These are phyloP conservation scores for Pecten maximus DNA, from an alignment of 2,888 invertebrate species.

Conservation along the genomic window DNA sequence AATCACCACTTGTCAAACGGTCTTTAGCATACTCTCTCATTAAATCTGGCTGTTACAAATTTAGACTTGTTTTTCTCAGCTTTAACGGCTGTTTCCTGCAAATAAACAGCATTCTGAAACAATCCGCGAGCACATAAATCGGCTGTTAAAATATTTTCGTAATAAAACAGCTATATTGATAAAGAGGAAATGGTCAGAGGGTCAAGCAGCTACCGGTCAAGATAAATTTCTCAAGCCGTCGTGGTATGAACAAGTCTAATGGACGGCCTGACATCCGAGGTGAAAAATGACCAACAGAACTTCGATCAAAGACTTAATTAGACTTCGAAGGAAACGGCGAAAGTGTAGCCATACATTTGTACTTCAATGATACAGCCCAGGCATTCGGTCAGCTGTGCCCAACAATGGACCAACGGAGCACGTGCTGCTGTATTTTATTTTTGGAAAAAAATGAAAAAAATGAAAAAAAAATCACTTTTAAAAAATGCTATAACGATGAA, in stretches of 20 bases:
- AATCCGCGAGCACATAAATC: constrained; percentile 24
- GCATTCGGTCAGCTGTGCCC: background rate
- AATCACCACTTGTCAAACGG: constrained; percentile 14
- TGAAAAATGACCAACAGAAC: constrained; percentile 3
- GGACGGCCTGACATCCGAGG: background rate
- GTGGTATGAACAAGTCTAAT: constrained; percentile 10
- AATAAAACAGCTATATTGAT: constrained; percentile 35
- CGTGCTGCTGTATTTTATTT: too few relatives aligned
- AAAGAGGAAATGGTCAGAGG: constrained; percentile 9
- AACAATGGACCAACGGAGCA: background rate
- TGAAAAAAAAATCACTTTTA: too few relatives aligned
- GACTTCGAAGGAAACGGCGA: background rate
- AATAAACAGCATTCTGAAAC: constrained; percentile 9
- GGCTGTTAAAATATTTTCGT: constrained; percentile 1
- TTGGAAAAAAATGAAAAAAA: too few relatives aligned
- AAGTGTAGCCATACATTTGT: background rate
- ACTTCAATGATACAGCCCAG: background rate
- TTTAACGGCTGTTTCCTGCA: background rate
- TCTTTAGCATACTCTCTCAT: background rate
- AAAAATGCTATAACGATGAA: too few relatives aligned
- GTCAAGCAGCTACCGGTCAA: background rate
- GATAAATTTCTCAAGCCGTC: background rate
- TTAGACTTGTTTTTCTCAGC: constrained; percentile 10
- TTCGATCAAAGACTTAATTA: constrained; percentile 15
- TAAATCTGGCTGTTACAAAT: background rate